Conservation (phyloP, 2,113 vertebrate genomes). For the Salvator merianae region DNA sequence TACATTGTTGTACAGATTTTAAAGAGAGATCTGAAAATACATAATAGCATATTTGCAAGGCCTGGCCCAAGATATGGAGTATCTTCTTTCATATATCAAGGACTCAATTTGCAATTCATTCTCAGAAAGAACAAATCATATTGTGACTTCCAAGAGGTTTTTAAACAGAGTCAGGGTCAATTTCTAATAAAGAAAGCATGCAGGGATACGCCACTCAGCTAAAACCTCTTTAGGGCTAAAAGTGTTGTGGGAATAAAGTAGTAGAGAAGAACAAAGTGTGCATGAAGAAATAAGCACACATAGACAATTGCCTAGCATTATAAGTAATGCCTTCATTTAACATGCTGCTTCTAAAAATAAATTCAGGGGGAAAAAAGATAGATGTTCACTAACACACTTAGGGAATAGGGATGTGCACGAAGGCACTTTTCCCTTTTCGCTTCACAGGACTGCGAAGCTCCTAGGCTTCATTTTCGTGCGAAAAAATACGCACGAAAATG, state of each 20-base stretch:
- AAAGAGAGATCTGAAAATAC: constrained; percentile 8
- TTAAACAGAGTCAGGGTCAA: background rate
- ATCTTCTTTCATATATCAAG: constrained; percentile 10
- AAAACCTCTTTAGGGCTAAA: background rate
- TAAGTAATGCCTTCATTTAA: no score
- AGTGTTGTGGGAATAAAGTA: background rate
- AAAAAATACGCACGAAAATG: no score
- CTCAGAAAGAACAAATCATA: background rate
- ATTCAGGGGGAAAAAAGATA: no score
- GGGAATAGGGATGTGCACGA: no score
- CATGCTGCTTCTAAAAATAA: no score
- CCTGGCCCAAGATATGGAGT: background rate
- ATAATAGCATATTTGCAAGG: constrained; percentile 1
- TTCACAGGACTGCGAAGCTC: no score
- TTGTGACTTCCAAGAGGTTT: constrained; percentile 1
- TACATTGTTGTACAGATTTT: background rate
- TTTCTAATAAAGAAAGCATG: background rate
- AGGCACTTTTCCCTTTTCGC: no score
- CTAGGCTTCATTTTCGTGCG: no score
- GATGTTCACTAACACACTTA: no score
- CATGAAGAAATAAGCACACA: background rate
- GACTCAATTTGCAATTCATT: background rate
- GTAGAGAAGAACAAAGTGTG: background rate
- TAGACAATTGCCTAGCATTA: no score
- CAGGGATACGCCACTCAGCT: background rate